Evolutionary conservation across 2,888 invertebrate species (phyloP), one percentile per base, ranked within the genome.

Genomic region (Hypselothyrea guttata): DNA sequence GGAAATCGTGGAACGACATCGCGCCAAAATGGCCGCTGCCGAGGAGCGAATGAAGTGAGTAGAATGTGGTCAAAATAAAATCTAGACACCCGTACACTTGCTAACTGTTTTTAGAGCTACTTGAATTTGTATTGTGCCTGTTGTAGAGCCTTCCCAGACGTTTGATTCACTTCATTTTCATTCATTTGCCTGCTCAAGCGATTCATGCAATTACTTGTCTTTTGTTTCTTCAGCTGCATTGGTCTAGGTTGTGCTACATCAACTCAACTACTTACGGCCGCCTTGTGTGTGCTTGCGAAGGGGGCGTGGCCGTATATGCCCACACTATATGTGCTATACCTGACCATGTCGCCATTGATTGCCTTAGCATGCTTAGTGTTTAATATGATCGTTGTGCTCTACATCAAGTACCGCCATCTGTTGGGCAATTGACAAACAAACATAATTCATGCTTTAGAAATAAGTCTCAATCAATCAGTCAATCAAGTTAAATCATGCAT

Each of bases 1-100:
- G 67, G 86, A 90, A 37, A 87, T 92, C 30, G 91, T 91, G 87
- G 91, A 91, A 62, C 91, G 92, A 77, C 91, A 92, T 86, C 90
- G 91, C 63, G 84, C 88, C 58, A 88, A 88, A 71, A 62, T 90
- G 40, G 84, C 87, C 18, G 88, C 87, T 58, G 87, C 88, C 56
- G 90, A 90, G 66, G 87, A 88, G 59, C 87, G 90, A 88, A 90
- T 92, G 65, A 91, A 90, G 92, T 92, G 86, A 88, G 87, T 84
- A 33, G 22, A 5, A 22, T 5, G 16, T 4, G 37, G 2, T 22
- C 3, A 2, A n/a, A 7, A 13, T 8, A 7, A 12, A 5, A n/a
- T 5, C 11, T 34, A 12, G 12, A 34, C 13, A 31, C 1, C 15
- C 40, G 11, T 12, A 11, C 5, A 2, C 22, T 18, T 12, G 2